Evolutionary conservation across 2,797 vertebrate genomes (phyloP).

Genomic region (Sparus aurata): DNA sequence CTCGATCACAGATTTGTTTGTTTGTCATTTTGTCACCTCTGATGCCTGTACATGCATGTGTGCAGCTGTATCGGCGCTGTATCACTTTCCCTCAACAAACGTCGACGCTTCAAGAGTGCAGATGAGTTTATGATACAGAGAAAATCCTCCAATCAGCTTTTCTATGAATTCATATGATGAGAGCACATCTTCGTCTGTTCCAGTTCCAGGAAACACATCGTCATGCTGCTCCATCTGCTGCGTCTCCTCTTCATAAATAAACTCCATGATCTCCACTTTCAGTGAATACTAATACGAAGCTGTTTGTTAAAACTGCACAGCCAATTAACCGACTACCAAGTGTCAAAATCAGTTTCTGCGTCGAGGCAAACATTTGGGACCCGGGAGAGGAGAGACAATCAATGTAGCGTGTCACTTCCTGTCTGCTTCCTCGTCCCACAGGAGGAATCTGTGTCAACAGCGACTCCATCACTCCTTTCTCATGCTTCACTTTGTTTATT

Average conservation of each 20-base stretch:
- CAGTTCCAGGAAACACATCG: neutral
- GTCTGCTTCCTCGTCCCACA: conserved; percentile 57
- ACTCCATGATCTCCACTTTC: neutral
- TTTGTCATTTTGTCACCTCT: too few species aligned
- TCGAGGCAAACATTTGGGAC: conserved; percentile 46
- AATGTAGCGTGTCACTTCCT: conserved; percentile 53
- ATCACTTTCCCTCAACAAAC: too few species aligned
- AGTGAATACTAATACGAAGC: conserved; percentile 31
- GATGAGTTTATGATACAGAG: neutral
- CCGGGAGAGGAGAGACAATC: conserved; percentile 45
- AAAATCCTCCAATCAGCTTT: neutral
- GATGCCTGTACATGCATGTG: too few species aligned
- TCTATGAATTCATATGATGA: neutral
- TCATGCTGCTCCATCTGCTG: neutral
- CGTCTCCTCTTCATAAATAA: neutral
- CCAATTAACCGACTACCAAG: conserved; percentile 65
- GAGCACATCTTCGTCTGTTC: neutral
- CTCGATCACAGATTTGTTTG: too few species aligned
- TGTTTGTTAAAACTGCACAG: conserved; percentile 35
- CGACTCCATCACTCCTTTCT: conserved; percentile 41
- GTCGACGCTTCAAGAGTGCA: neutral
- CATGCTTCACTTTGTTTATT: conserved; percentile 32
- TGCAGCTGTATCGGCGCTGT: neutral
- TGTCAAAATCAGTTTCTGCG: conserved; percentile 48
- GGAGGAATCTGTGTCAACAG: conserved; percentile 44